These are phyloP conservation scores for Teleopsis dalmanni DNA, from an alignment of 1,140 invertebrate species.

Conservation along the genomic window DNA sequence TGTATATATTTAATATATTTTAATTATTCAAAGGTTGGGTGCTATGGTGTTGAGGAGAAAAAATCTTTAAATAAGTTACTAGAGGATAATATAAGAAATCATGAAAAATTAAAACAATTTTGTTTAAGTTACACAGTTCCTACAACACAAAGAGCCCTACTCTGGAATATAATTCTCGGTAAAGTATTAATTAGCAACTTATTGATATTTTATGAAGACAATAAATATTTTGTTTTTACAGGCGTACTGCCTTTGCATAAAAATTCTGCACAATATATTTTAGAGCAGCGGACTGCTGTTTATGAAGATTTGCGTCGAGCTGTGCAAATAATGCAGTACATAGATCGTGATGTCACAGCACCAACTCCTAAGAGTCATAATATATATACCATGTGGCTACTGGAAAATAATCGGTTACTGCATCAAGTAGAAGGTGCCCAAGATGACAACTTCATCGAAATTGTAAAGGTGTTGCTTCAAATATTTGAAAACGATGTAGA, in stretches of 20 bases:
- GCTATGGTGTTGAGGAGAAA: conserved; percentile 84
- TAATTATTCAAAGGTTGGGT: too few relatives aligned
- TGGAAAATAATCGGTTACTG: conserved; percentile 60
- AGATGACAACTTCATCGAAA: conserved; percentile 51
- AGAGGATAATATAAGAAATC: conserved; percentile 77
- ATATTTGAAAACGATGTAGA: conserved; percentile 65
- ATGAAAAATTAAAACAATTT: conserved; percentile 75
- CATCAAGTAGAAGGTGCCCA: conserved; percentile 22
- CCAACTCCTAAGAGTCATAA: conserved; percentile 52
- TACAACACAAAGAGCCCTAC: conserved; percentile 64
- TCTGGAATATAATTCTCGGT: conserved; percentile 83
- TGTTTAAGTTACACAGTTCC: conserved; percentile 76
- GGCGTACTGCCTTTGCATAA: conserved; percentile 56
- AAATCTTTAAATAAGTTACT: conserved; percentile 86
- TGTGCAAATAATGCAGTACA: conserved; percentile 56
- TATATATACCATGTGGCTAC: conserved; percentile 67
- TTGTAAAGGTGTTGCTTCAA: conserved; percentile 61
- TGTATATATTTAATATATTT: too few relatives aligned
- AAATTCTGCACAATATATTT: conserved; percentile 66
- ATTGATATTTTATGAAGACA: too few relatives aligned
- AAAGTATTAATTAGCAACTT: too few relatives aligned
- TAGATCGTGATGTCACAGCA: conserved; percentile 46
- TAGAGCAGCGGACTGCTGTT: conserved; percentile 61
- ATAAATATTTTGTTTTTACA: neutral
- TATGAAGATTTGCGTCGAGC: conserved; percentile 68